Percentiles rank a stretch among this genome's conserved stretches.
Evolutionary conservation across 2,797 vertebrate species (phyloP).

Genomic region (Gymnothorax reevesii): DNA sequence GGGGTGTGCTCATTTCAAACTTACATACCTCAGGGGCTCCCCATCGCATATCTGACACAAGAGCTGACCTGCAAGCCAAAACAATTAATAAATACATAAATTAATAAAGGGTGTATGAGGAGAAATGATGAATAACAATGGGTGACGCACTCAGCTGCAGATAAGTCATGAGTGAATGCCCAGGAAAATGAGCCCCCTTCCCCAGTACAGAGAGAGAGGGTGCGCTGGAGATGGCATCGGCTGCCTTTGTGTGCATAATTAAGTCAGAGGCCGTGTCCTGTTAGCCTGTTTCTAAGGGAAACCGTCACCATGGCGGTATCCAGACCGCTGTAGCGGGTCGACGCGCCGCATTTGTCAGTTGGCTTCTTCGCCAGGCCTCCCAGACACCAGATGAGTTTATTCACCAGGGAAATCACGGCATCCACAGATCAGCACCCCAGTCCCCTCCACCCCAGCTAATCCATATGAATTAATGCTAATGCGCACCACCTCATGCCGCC

Average conservation of each 20-base stretch:
- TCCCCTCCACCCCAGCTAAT: conserved; percentile 49
- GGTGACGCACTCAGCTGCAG: background rate
- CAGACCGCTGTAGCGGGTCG: conserved; percentile 46
- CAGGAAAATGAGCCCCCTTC: background rate
- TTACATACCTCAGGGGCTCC: background rate
- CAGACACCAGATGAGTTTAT: conserved; percentile 54
- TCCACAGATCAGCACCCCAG: conserved; percentile 36
- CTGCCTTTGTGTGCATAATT: conserved; percentile 7
- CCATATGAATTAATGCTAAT: conserved; percentile 62
- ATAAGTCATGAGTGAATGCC: background rate
- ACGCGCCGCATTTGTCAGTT: conserved; percentile 63
- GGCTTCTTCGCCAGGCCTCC: conserved; percentile 54
- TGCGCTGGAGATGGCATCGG: background rate
- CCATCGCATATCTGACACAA: background rate
- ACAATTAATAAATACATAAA: background rate
- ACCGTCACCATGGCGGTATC: conserved; percentile 52
- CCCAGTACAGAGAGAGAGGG: background rate
- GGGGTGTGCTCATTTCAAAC: conserved; percentile 6
- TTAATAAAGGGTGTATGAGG: background rate
- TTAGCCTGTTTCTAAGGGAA: conserved; percentile 47
- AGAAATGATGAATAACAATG: background rate
- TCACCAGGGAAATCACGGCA: conserved; percentile 63
- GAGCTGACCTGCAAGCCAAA: background rate
- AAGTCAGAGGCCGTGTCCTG: conserved; percentile 36
- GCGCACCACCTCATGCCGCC: background rate